These are phyloP conservation scores for Tetranychus cinnabarinus DNA, from an alignment of 1,140 invertebrate genomes.

Conservation along the genomic window DNA sequence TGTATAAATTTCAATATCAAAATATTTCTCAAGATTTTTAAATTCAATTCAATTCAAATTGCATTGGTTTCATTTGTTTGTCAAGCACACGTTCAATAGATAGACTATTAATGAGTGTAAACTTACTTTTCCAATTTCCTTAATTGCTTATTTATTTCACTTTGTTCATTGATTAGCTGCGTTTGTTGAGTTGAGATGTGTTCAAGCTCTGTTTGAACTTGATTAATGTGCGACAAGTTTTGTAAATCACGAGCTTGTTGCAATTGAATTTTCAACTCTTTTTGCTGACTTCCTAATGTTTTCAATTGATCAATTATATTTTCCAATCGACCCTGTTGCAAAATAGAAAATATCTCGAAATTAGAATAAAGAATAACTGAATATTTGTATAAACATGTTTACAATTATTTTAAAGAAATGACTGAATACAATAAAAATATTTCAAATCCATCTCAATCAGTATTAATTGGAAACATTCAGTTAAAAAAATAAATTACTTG, in stretches of 20 bases:
- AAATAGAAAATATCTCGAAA: neutral
- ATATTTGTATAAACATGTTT: no score
- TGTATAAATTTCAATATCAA: no score
- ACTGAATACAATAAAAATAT: no score
- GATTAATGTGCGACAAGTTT: slow-evolving; percentile 17
- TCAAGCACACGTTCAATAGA: neutral
- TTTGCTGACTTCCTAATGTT: slow-evolving; percentile 23
- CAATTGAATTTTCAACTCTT: slow-evolving; percentile 24
- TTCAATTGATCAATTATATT: slow-evolving; percentile 26
- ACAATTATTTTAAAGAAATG: no score
- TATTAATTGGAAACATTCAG: no score
- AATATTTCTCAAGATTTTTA: no score
- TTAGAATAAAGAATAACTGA: no score
- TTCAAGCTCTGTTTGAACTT: slow-evolving; percentile 25
- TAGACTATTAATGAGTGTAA: neutral
- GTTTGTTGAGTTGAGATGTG: slow-evolving; percentile 24
- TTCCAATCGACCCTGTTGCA: slow-evolving; percentile 25
- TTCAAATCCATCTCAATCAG: no score
- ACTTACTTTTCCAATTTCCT: slow-evolving; percentile 16
- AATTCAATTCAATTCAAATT: no score
- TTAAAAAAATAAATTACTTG: slow-evolving; percentile 9
- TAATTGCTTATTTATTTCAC: slow-evolving; percentile 25
- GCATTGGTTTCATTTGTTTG: neutral
- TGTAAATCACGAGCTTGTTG: slow-evolving; percentile 17
- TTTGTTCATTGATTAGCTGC: slow-evolving; percentile 28